Base-by-base conservation (phyloP, 2,888 invertebrate species). In the Drosophila kambysellisi region DNA sequence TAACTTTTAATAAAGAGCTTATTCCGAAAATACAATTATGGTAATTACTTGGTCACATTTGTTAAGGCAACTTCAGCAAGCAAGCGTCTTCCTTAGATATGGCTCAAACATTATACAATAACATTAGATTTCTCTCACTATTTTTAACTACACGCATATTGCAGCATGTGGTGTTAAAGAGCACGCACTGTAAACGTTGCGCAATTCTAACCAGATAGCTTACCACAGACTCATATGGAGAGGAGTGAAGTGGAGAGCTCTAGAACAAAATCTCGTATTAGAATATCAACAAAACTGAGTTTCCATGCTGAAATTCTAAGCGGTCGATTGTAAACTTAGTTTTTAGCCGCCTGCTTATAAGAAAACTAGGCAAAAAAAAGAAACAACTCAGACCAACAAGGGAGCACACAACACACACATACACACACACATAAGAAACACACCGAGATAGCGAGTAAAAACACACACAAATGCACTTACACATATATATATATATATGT, bases 341-440 rank as follows among this genome's bases (percentile, higher is more conserved):
- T 86, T 87, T 46, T 25, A 15, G 89, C 75, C 63, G 84, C 75
- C 76, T 74, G 67, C 56, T 60, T 75, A 79, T 76, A 81, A 71
- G 64, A 78, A 74, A 76, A 72, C 59, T 67, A 76, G 77, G 75
- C 46, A 58, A 69, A 82, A 84, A n/a, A 83, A 88, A 74, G 65
- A 41, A 57, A 43, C 56, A 57, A 41, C 73, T 83, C 46, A 74
- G 68, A 59, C 63, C 61, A 69, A 79, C 61, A 69, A 81, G 69
- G 61, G 68, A 76, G 68, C 64, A 57, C 57, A 41, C 73, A 54
- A 41, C 73, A 54, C 12, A 29, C 46, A 67, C 35, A 74, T 33
- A 52, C 30, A 52, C 46, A 81, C 11, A n/a, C n/a, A 11, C 62
- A 54, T 39, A 59, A 57, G 30, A 51, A 25, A 48, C 46, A 81